Evolutionary conservation across 1,140 invertebrate species (phyloP).

Genomic region (Sarcophaga peregrina): DNA sequence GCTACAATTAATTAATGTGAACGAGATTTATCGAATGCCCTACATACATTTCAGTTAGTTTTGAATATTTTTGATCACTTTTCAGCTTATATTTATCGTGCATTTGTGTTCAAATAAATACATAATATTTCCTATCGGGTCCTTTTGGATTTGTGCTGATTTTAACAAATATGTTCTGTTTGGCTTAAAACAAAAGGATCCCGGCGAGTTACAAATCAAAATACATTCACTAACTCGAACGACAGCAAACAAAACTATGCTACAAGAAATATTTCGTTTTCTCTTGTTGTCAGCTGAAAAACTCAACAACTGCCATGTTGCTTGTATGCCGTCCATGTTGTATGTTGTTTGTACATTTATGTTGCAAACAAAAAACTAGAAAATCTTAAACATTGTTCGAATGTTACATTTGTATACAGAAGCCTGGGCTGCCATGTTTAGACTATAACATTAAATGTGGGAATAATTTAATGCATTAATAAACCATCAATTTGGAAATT

Average conservation of each 20-base stretch:
- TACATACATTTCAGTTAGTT: too few relatives aligned
- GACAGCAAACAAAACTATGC: conserved; percentile 16
- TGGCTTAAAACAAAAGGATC: conserved; percentile 7
- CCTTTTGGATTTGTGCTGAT: neutral
- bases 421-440: too few relatives aligned
- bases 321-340: conserved; percentile 9
- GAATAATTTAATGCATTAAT: too few relatives aligned
- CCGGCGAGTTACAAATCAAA: conserved; percentile 26
- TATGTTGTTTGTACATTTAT: conserved; percentile 12
- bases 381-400: neutral
- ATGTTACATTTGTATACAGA: neutral
- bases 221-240: conserved; percentile 24
- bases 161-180: neutral
- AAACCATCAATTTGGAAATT: too few relatives aligned
- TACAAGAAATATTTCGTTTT: conserved; percentile 22
- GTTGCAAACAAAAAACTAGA: neutral
- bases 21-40: too few relatives aligned
- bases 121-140: neutral
- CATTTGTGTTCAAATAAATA: too few relatives aligned
- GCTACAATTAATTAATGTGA: too few relatives aligned
- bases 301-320: conserved; percentile 16
- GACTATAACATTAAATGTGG: too few relatives aligned
- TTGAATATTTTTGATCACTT: too few relatives aligned
- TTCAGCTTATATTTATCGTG: too few relatives aligned
- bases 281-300: neutral